Evolutionary conservation across 2,797 vertebrate species (phyloP), one percentile per base, ranked within the genome.

Genomic region (Aplochiton taeniatus): DNA sequence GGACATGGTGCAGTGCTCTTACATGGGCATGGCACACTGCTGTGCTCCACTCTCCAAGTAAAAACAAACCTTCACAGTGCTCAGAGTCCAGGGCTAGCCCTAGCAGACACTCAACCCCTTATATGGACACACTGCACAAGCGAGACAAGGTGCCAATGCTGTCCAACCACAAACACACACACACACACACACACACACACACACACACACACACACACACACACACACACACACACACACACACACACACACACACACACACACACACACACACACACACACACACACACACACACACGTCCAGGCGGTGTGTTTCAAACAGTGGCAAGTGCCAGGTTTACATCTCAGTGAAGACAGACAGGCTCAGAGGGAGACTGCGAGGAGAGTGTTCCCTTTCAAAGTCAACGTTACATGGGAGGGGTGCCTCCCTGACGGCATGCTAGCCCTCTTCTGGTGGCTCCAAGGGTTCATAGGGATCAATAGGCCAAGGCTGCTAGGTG

Each of bases 21-120:
- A 92, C 86, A 92, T 89, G 90, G 90, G 88, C 89, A 91, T 88
- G 74, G 78, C 45, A 66, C 75, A 31, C 31, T 2, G 31, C 31
- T 31, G 31, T 45, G 85, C 72, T 70, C 71, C 66, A 43, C 70
- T 58, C 80, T 66, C 58, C 43, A n/a, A 82, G 74, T 77, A 83
- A 85, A 84, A 76, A 72, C 69, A 56, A 12, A 41, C 19, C 6
- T 41, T 41, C 16, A 1, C 63, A 69, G 61, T 13, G 31, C 64
- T 73, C 66, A 72, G 70, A 78, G 80, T 74, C 80, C 79, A 78
- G 69, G 72, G 65, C 76, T 63, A 88, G 79, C 66, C 77, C 81
- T 69, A 66, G 75, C 75, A 87, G 82, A 75, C 77, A 61, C 53
- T 58, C 12, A 70, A 75, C 65, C 66, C 90, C 91, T 89, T 92